A percentile compares a stretch with the other conserved stretches of the same genome.
These are phyloP conservation scores for Pristionchus entomophagus DNA, from an alignment of 2,888 invertebrate genomes.

Conservation along the genomic window DNA sequence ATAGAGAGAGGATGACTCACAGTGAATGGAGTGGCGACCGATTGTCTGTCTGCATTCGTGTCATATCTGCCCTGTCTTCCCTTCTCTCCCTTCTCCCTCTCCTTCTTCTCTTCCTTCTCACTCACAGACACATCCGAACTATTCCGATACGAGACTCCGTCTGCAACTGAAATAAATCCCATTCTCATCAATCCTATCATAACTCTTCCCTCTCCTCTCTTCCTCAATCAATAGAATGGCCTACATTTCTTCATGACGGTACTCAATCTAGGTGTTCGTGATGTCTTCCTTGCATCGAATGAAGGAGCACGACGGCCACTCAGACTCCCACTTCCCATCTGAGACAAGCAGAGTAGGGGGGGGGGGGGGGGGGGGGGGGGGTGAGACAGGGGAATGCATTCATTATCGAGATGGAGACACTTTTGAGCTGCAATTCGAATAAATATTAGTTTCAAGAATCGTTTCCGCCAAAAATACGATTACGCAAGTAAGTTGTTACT, in stretches of 20 bases:
- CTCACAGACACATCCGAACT: not conserved
- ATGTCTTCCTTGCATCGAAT: constrained; percentile 50
- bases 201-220: not conserved
- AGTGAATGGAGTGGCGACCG: constrained; percentile 6
- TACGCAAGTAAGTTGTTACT: no score
- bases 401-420: no score
- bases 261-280: not conserved
- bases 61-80: not conserved
- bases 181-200: no score
- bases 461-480: no score
- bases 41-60: not conserved
- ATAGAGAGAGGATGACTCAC: not conserved
- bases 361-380: no score
- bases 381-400: no score
- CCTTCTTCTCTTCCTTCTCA: constrained; percentile 4
- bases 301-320: constrained; percentile 50
- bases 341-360: no score
- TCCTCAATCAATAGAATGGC: no score
- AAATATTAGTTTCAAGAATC: no score
- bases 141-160: constrained; percentile 7
- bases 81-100: no score
- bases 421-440: no score
- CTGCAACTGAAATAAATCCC: not conserved
- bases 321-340: constrained; percentile 41
- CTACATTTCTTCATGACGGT: constrained; percentile 42